Base-by-base conservation (phyloP, 1,140 invertebrate species). In the Platyscapa corneri region DNA sequence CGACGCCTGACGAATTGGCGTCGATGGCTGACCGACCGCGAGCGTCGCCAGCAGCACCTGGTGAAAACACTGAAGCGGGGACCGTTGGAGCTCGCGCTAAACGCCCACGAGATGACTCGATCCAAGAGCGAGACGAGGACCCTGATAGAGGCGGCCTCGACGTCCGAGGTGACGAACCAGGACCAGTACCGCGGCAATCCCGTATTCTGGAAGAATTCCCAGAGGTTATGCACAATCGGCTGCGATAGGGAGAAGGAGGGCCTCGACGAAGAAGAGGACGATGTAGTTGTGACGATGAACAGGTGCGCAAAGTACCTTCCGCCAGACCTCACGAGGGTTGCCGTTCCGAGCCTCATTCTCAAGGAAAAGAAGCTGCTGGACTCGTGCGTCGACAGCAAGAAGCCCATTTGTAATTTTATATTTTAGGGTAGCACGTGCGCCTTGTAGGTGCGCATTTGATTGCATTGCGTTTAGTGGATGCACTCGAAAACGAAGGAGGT, bases 241-340 rank as follows among this genome's bases (percentile, higher is more conserved):
- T 85, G 7, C 64, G 81, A 0, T 0, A 64, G 74, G 23, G 0
- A 88, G 84, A 3, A 64, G 80, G 23, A 46, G n/a, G 5, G 12
- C 42, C 42, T 88, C 87, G 39, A 64, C 83, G 30, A 89, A 87
- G 42, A 83, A 6, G 53, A 53, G 3, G 56, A 42, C 0, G 77
- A 81, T 20, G 12, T 75, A 0, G 32, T 75, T 67, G 53, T 39
- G 2, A 23, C 34, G 0, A 46, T 39, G 46, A 60, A 37, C 65
- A 65, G 77, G 23, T n/a, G 14, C 6, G 60, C 37, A 37, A 84
- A 37, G 8, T 39, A 65, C 23, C 12, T 88, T 23, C 32, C 90
- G 20, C 87, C 85, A 0, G 88, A 92, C 7, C 86, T 94, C 10
- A 91, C 92, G 76, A 90, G 93, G 84, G 88, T 94, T 60, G 92